These are phyloP conservation scores for Odontomachus brunneus DNA, from an alignment of 1,140 invertebrate genomes.

Conservation along the genomic window DNA sequence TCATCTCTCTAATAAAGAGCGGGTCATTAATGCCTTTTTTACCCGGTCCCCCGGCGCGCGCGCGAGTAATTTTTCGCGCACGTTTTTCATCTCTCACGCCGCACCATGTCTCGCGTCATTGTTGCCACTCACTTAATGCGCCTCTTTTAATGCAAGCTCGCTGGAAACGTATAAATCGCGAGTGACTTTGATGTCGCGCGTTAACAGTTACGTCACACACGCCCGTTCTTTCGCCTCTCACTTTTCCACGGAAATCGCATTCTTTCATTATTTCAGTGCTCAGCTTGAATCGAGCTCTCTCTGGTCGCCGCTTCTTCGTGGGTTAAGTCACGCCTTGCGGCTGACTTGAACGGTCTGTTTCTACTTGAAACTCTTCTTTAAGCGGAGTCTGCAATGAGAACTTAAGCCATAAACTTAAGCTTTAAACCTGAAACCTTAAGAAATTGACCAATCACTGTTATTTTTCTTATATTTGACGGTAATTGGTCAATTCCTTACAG, in stretches of 20 bases:
- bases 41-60: slow-evolving; percentile 15
- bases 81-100: slow-evolving; percentile 43
- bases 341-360: slow-evolving; percentile 24
- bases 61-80: slow-evolving; percentile 58
- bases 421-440: too few relatives aligned
- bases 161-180: slow-evolving; percentile 56
- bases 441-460: too few relatives aligned
- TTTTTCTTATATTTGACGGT: too few relatives aligned
- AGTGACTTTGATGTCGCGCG: slow-evolving; percentile 38
- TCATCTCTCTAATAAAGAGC: slow-evolving; percentile 69
- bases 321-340: not conserved
- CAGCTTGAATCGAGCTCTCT: not conserved
- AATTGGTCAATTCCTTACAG: too few relatives aligned
- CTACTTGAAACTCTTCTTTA: slow-evolving; percentile 22
- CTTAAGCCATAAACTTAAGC: too few relatives aligned
- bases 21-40: slow-evolving; percentile 64
- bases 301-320: too few relatives aligned
- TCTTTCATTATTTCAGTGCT: not conserved
- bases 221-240: slow-evolving; percentile 35
- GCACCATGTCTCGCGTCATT: not conserved
- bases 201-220: slow-evolving; percentile 41
- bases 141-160: slow-evolving; percentile 14
- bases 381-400: too few relatives aligned
- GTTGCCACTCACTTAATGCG: slow-evolving; percentile 61
- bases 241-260: slow-evolving; percentile 38